phyloP scores from a whole-genome alignment of 92 coral and sea anemone genomes.

The Anthopleura xanthogrammica region DNA sequence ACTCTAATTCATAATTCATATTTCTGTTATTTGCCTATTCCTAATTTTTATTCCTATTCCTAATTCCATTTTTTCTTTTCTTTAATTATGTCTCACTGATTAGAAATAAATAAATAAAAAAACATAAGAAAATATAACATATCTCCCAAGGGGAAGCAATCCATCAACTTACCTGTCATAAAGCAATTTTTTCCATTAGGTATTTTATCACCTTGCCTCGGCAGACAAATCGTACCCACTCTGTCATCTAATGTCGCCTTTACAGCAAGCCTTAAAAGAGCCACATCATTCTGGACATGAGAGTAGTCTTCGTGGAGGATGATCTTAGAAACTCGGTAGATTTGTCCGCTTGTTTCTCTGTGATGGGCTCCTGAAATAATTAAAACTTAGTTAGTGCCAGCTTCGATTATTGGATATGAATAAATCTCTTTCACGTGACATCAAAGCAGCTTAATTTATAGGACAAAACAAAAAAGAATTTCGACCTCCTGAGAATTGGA shows the following conservation, averaged over 20 bases:
- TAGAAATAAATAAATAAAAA: not conserved
- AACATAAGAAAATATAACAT: no score
- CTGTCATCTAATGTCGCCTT: conserved; percentile 25
- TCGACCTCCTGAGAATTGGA: no score
- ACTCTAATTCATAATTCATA: not conserved
- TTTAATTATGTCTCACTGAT: not conserved
- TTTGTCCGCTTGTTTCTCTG: conserved; percentile 37
- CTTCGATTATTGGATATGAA: not conserved
- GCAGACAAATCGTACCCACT: conserved; percentile 30
- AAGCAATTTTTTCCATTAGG: conserved; percentile 19
- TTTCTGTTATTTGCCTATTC: not conserved
- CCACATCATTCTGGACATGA: conserved; percentile 30
- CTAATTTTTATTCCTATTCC: not conserved
- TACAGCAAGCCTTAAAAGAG: conserved; percentile 43
- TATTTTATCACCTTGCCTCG: conserved; percentile 28
- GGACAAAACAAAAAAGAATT: no score
- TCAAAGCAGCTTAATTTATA: no score
- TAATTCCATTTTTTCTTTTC: not conserved
- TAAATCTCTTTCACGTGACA: no score
- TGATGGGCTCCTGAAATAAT: conserved; percentile 43
- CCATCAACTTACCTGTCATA: conserved; percentile 21
- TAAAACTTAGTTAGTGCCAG: no score
- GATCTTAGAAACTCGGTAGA: conserved; percentile 43
- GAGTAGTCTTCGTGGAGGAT: conserved; percentile 30
- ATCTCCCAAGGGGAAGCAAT: not conserved